A percentile compares a stretch with the other conserved stretches of the same genome.
Conservation (phyloP, 2,113 vertebrate genomes). For the Ariopsis seemanni region DNA sequence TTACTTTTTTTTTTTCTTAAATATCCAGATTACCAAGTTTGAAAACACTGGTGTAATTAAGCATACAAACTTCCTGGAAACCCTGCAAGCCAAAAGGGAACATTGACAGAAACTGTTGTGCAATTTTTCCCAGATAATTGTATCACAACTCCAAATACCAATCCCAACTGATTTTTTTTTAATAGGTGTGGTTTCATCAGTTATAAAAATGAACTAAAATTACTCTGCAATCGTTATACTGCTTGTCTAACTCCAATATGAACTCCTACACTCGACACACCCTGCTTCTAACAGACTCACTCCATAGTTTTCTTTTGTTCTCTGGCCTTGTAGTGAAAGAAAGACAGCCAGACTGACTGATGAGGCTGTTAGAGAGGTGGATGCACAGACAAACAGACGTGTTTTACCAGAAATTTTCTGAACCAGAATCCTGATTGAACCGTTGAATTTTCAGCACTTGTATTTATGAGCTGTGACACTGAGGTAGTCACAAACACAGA, state of each 20-base stretch:
- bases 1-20: neutral
- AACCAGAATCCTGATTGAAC: neutral
- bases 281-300: neutral
- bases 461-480: constrained; percentile 2
- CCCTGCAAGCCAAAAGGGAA: neutral
- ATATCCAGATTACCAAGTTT: neutral
- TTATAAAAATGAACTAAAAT: neutral
- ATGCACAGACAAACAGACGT: neutral
- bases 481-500: constrained; percentile 4
- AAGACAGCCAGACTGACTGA: neutral
- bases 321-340: neutral
- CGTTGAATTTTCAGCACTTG: constrained; percentile 1
- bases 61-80: neutral
- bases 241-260: neutral
- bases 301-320: constrained; percentile 4
- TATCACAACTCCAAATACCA: neutral
- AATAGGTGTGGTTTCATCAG: neutral
- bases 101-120: neutral
- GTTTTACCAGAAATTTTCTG: neutral
- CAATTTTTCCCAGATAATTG: neutral
- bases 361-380: neutral
- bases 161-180: neutral
- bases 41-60: neutral
- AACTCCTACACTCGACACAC: neutral
- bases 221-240: neutral